These are phyloP conservation scores for Rhimphoctona megacephalus DNA, from an alignment of 2,888 invertebrate species.

Conservation along the genomic window DNA sequence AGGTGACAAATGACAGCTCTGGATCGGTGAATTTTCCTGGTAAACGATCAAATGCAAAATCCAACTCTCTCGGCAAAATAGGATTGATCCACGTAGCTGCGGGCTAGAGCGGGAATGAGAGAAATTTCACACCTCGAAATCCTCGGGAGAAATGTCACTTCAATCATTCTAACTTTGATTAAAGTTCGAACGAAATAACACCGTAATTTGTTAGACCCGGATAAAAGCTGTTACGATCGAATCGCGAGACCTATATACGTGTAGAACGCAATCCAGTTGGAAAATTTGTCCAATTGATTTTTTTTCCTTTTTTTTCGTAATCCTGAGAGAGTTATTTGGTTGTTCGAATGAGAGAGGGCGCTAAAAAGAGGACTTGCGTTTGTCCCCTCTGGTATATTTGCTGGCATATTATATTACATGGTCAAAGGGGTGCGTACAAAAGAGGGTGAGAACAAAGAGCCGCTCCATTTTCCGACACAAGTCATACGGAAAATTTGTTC, in stretches of 20 bases:
- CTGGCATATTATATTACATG: constrained; percentile 3
- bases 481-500: constrained; percentile 50
- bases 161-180: constrained; percentile 59
- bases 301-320: constrained; percentile 11
- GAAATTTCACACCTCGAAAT: constrained; percentile 27
- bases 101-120: not conserved
- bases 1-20: not conserved
- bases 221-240: constrained; percentile 22
- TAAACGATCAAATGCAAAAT: constrained; percentile 40
- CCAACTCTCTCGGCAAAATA: not conserved
- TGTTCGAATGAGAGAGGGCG: not conserved
- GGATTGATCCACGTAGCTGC: not conserved
- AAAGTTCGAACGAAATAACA: constrained; percentile 38
- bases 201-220: constrained; percentile 44
- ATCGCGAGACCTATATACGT: not conserved
- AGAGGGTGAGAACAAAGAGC: constrained; percentile 22
- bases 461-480: constrained; percentile 29
- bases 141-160: constrained; percentile 37
- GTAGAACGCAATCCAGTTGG: constrained; percentile 13
- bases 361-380: not conserved
- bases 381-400: not conserved
- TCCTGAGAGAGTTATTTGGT: constrained; percentile 13
- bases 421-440: constrained; percentile 5
- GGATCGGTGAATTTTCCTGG: not conserved
- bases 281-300: constrained; percentile 42